Conservation (phyloP, 2,888 invertebrate species). For the Oxyteleia sp. region DNA sequence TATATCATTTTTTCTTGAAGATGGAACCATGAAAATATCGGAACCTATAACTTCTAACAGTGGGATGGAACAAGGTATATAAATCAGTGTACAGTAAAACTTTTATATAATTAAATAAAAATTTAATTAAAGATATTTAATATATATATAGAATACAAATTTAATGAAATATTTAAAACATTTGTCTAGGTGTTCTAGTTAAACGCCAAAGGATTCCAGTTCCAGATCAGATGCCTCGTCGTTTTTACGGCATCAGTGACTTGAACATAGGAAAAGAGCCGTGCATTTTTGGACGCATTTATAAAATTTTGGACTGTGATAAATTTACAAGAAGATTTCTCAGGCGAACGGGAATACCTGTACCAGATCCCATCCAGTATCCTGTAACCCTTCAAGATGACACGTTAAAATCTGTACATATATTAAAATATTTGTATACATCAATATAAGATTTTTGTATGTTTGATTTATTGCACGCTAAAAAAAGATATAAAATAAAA, state of each 20-base stretch:
- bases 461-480: too few relatives aligned
- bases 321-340: conserved; percentile 90
- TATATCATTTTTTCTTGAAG: conserved; percentile 95
- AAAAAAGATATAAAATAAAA: too few relatives aligned
- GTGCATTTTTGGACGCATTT: conserved; percentile 93
- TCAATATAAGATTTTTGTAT: too few relatives aligned
- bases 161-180: conserved; percentile 1
- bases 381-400: conserved; percentile 88
- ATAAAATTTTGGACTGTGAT: conserved; percentile 95
- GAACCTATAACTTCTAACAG: conserved; percentile 95
- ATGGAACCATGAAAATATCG: conserved; percentile 95
- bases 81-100: conserved; percentile 7
- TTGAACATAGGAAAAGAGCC: conserved; percentile 95
- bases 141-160: too few relatives aligned
- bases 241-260: conserved; percentile 95
- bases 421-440: too few relatives aligned
- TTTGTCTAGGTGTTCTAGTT: conserved; percentile 91
- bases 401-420: conserved; percentile 79
- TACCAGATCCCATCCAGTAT: conserved; percentile 91
- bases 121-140: too few relatives aligned
- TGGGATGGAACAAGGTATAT: conserved; percentile 93
- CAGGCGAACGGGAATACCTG: conserved; percentile 92
- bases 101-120: too few relatives aligned
- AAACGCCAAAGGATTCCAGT: conserved; percentile 94
- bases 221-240: conserved; percentile 91